phyloP scores from a whole-genome alignment of 2,888 invertebrate species.

The Phytoseiulus persimilis region DNA sequence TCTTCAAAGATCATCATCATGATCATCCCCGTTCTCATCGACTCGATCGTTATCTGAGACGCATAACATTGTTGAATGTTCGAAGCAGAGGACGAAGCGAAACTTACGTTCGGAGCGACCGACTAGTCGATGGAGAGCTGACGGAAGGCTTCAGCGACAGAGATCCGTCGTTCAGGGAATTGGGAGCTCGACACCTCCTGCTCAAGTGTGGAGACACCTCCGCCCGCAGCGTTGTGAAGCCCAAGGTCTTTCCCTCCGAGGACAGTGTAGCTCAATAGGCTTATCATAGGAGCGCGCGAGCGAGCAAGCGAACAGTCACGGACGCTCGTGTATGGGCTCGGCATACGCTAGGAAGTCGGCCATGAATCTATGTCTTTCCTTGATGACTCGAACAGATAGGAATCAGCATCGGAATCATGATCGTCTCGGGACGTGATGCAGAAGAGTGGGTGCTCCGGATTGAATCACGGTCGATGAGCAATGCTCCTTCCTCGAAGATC shows the following conservation, averaged over 20 bases:
- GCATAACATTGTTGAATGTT: not conserved
- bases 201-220: too few species aligned
- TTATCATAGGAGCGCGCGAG: too few species aligned
- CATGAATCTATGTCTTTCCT: not conserved
- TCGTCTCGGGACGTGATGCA: not conserved
- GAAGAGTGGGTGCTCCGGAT: not conserved
- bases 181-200: too few species aligned
- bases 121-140: too few species aligned
- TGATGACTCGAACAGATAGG: not conserved
- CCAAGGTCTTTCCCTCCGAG: too few species aligned
- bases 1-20: not conserved
- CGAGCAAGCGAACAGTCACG: too few species aligned
- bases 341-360: too few species aligned
- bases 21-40: not conserved
- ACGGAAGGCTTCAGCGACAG: not conserved
- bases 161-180: not conserved
- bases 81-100: not conserved
- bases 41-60: not conserved
- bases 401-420: not conserved
- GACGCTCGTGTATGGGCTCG: too few species aligned
- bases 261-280: too few species aligned
- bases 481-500: not conserved
- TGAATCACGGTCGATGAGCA: not conserved
- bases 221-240: too few species aligned
- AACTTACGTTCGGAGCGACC: not conserved